phyloP scores from a whole-genome alignment of 2,113 vertebrate species.

The Emydura subglobosa region DNA sequence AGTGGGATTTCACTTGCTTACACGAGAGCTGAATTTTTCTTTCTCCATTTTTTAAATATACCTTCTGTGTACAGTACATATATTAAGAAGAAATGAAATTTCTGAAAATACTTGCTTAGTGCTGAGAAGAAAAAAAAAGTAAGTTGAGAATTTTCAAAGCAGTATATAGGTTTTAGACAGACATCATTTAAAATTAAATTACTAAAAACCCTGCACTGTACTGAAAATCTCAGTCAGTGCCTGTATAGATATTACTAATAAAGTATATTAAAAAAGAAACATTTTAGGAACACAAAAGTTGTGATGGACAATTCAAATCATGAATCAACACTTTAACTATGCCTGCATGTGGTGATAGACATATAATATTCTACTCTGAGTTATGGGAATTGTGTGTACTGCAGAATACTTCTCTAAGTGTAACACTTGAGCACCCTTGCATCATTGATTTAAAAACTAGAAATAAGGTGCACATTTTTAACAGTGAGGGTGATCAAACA shows the following conservation, averaged over 20 bases:
- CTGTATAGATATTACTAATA: neutral
- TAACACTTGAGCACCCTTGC: neutral
- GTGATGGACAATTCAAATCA: neutral
- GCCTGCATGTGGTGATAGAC: neutral
- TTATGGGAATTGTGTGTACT: neutral
- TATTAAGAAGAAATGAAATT: neutral
- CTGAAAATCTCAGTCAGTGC: neutral
- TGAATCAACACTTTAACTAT: neutral
- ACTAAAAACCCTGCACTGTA: neutral
- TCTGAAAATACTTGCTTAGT: neutral
- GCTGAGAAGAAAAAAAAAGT: neutral
- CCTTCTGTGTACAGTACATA: neutral
- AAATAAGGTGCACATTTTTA: neutral
- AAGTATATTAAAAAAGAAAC: neutral
- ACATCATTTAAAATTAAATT: neutral
- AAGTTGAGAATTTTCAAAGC: neutral
- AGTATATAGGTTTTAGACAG: too few species aligned
- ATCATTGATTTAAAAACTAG: neutral
- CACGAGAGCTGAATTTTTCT: neutral
- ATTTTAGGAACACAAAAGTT: neutral
- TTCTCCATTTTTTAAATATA: neutral
- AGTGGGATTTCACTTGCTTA: neutral
- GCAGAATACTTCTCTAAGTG: neutral
- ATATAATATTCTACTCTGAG: neutral
- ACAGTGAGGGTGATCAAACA: neutral